These are phyloP conservation scores for Antigone vipio DNA, from an alignment of 2,113 vertebrate species.

Conservation along the genomic window DNA sequence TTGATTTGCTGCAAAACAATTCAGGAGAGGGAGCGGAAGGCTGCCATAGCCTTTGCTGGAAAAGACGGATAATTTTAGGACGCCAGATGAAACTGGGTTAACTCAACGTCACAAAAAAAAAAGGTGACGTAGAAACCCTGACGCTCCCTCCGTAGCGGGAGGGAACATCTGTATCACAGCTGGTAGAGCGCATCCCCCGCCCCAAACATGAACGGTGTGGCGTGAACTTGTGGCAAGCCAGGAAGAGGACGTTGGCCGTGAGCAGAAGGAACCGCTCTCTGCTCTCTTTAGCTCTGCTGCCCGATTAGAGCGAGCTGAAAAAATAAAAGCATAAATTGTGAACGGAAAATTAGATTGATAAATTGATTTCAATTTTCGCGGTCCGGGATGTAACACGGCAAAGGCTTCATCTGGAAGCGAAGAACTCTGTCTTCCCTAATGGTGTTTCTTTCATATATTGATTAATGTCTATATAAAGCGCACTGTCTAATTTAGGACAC, in stretches of 20 bases:
- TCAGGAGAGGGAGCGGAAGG: neutral
- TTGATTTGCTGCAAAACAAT: neutral
- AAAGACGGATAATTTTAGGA: neutral
- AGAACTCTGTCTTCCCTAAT: neutral
- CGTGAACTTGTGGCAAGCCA: rapidly evolving
- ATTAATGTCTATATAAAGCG: neutral
- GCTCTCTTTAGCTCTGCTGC: neutral
- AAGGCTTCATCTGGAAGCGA: neutral
- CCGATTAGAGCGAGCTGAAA: neutral
- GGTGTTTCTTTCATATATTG: neutral
- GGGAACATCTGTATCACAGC: neutral
- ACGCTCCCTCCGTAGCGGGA: rapidly evolving
- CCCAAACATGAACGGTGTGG: rapidly evolving
- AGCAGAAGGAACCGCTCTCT: rapidly evolving
- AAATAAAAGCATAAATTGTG: neutral
- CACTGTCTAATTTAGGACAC: neutral
- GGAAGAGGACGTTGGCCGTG: rapidly evolving
- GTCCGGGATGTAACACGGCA: neutral
- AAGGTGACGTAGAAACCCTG: neutral
- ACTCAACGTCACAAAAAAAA: neutral
- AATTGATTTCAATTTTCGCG: constrained; percentile 2
- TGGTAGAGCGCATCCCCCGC: neutral
- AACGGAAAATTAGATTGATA: neutral
- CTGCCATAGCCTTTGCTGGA: neutral
- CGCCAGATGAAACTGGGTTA: neutral